Evolutionary conservation across 2,113 vertebrate species (phyloP).

Genomic region (Micronycteris hirsuta): DNA sequence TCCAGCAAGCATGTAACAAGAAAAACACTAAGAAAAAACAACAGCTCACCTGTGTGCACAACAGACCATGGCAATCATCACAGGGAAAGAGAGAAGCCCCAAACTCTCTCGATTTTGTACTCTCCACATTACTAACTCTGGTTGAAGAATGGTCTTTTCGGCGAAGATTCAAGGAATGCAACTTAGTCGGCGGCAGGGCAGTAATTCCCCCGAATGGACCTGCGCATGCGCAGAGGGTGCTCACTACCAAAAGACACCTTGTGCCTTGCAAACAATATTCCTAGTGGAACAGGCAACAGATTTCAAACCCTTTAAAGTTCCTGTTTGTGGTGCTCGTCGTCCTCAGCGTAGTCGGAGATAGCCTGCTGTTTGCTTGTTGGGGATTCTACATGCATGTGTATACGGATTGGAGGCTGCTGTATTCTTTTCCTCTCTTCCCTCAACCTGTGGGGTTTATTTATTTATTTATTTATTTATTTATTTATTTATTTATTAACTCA

Average conservation of each 20-base stretch:
- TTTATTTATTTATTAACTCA: background rate
- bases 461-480: background rate
- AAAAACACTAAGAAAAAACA: background rate
- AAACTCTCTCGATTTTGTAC: constrained; percentile 76
- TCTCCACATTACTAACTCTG: constrained; percentile 84
- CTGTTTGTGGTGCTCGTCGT: constrained; percentile 12
- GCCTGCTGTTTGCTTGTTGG: background rate
- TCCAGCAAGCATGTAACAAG: constrained; percentile 2
- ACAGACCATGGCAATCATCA: constrained; percentile 84
- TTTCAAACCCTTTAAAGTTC: constrained; percentile 70
- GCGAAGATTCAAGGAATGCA: constrained; percentile 80
- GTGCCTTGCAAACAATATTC: constrained; percentile 72
- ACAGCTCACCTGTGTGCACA: constrained; percentile 88
- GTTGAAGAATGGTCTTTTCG: constrained; percentile 73
- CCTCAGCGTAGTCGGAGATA: background rate
- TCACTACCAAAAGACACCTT: constrained; percentile 80
- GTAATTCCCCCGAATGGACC: constrained; percentile 76
- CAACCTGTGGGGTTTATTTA: background rate
- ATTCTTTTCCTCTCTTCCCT: background rate
- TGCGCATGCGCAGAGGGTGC: constrained; percentile 82
- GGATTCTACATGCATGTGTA: background rate
- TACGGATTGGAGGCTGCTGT: background rate
- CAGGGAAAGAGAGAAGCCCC: constrained; percentile 79
- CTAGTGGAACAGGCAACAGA: constrained; percentile 71
- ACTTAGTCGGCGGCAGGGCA: constrained; percentile 81